Base-by-base conservation (phyloP, 1,140 invertebrate genomes). In the Drosophila bocki region DNA sequence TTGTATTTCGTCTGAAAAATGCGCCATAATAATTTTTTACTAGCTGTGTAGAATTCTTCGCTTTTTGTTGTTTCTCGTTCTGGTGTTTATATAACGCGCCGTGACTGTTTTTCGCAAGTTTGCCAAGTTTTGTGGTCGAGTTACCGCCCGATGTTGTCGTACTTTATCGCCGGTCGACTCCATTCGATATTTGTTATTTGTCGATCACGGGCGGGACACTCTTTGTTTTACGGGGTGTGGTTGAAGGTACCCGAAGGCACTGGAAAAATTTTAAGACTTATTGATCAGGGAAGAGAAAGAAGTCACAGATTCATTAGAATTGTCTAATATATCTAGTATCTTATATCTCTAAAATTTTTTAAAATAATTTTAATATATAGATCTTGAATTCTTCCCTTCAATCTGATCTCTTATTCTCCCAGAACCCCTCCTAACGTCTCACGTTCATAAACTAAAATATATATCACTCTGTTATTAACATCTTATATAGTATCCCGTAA, bases 21-120 rank as follows among this genome's bases (percentile, higher is more conserved):
- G 75, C 65, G 60, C 37, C 37, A 78, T 70, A 75, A 75, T 68
- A 75, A 64, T 71, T 79, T 75, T 61, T 79, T 62, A 69, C 50
- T 75, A 67, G 61, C 59, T 63, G 60, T 72, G 61, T 78, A 84
- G 72, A 76, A 84, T 75, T 75, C 54, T 68, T 29, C 17, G 29
- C 67, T 47, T 48, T 48, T 57, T 51, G 54, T 41, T 61, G 17
- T 69, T 69, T 9, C 22, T 19, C 50, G 32, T 56, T 47, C 53
- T 60, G 19, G 33, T 80, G 63, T 83, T 88, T 82, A 56, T 71
- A 70, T 72, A 86, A 72, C 70, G 64, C 71, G 48, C 54, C 68
- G 77, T 87, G 84, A 83, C 80, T 78, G 76, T 88, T 87, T 86
- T 87, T 87, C 69, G 84, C 84, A 83, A 88, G 80, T 83, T 82